These are phyloP conservation scores for Nymphicus hollandicus DNA, from an alignment of 2,113 vertebrate species.

Conservation along the genomic window DNA sequence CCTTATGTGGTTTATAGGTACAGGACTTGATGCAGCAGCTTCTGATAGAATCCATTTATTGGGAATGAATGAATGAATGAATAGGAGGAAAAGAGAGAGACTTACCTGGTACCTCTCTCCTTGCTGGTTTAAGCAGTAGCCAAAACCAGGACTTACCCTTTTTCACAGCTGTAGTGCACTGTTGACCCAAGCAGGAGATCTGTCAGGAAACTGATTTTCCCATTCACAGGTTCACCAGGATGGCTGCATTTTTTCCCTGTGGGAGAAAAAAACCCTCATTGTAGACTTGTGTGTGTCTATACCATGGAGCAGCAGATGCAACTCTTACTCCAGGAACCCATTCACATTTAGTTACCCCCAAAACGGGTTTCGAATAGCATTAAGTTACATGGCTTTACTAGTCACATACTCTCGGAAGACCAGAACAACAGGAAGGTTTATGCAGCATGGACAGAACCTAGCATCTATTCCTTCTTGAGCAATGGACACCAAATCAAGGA, in stretches of 20 bases:
- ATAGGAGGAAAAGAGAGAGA: background rate
- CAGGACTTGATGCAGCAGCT: background rate
- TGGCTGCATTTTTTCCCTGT: slow-evolving; percentile 59
- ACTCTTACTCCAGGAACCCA: background rate
- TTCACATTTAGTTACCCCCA: background rate
- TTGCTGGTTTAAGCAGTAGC: background rate
- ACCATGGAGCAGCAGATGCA: background rate
- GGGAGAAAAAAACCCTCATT: background rate
- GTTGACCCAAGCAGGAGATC: slow-evolving; percentile 30
- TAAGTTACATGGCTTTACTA: slow-evolving; percentile 54
- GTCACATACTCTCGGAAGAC: slow-evolving; percentile 8
- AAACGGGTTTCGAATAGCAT: background rate
- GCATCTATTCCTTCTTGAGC: background rate
- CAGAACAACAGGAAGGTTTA: background rate
- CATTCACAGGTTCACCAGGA: slow-evolving; percentile 63
- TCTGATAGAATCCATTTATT: background rate
- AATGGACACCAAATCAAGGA: slow-evolving; percentile 14
- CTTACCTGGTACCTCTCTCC: background rate
- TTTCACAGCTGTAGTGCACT: slow-evolving; percentile 60
- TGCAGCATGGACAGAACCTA: slow-evolving; percentile 30
- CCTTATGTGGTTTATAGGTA: rapidly evolving
- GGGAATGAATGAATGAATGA: background rate
- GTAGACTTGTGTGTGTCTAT: background rate
- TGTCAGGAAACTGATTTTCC: background rate
- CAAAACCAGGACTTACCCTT: slow-evolving; percentile 65